Evolutionary conservation across 2,888 invertebrate species (phyloP).

Genomic region (Archaeoteleia sp.): DNA sequence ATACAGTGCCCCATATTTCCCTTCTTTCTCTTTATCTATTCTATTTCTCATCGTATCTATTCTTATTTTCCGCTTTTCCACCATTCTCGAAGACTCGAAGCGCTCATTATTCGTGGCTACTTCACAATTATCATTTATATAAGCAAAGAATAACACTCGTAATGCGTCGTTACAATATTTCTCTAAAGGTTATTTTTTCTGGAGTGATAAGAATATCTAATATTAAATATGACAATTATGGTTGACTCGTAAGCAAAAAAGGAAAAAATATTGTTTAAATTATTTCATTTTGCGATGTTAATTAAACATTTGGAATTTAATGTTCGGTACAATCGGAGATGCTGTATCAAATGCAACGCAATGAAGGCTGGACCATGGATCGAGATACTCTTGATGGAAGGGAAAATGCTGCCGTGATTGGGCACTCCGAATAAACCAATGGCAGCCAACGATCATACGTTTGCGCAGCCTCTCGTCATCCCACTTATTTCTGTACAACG

Average conservation of each 20-base stretch:
- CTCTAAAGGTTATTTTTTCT: too few relatives aligned
- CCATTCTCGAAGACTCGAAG: conserved; percentile 34
- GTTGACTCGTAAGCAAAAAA: too few relatives aligned
- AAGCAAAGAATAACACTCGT: conserved; percentile 37
- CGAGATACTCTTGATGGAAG: conserved; percentile 57
- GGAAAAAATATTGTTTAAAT: too few relatives aligned
- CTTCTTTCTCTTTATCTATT: conserved; percentile 49
- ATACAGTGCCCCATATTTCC: conserved; percentile 51
- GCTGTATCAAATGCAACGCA: conserved; percentile 27
- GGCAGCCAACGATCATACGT: conserved; percentile 59
- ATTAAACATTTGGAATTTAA: background rate
- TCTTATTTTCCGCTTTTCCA: conserved; percentile 30
- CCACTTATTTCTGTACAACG: conserved; percentile 17
- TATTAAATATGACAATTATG: too few relatives aligned
- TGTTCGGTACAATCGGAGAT: conserved; percentile 2
- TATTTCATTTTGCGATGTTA: too few relatives aligned
- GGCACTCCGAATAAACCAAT: conserved; percentile 63
- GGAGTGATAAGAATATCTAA: too few relatives aligned
- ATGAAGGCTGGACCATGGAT: conserved; percentile 66
- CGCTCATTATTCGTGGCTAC: conserved; percentile 34
- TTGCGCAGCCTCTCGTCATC: conserved; percentile 64
- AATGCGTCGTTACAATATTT: conserved; percentile 16
- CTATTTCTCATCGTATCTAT: conserved; percentile 35
- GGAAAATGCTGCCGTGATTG: conserved; percentile 64
- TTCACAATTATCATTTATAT: conserved; percentile 46